phyloP scores from a whole-genome alignment of 1,140 invertebrate species.

The Drosophila pectinifera region DNA sequence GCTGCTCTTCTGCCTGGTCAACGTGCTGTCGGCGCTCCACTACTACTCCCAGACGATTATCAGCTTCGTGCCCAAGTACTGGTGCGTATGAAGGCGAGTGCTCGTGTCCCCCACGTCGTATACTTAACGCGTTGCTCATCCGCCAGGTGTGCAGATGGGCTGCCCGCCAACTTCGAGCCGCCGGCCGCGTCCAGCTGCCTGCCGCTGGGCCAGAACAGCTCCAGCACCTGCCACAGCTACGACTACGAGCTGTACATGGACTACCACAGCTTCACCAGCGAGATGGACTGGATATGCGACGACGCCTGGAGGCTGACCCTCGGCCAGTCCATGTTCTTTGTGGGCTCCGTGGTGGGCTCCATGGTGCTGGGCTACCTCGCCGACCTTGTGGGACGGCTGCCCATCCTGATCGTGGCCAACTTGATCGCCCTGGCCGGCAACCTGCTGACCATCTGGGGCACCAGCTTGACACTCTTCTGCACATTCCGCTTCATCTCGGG shows the following conservation, averaged over 20 bases:
- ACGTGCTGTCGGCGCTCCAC: conserved; percentile 86
- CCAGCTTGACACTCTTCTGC: conserved; percentile 84
- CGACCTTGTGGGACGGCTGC: conserved; percentile 87
- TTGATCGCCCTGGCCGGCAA: conserved; percentile 86
- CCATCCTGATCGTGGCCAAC: conserved; percentile 86
- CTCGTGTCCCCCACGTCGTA: background rate
- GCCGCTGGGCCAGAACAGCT: conserved; percentile 18
- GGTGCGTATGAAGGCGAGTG: conserved; percentile 58
- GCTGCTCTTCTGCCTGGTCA: conserved; percentile 86
- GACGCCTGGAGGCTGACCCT: conserved; percentile 86
- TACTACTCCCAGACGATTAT: conserved; percentile 87
- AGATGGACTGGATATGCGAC: conserved; percentile 86
- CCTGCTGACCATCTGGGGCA: conserved; percentile 86
- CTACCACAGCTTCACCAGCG: conserved; percentile 74
- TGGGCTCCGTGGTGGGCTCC: conserved; percentile 87
- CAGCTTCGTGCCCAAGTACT: conserved; percentile 85
- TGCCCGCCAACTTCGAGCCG: background rate
- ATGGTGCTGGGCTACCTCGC: conserved; percentile 86
- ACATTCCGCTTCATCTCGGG: conserved; percentile 86
- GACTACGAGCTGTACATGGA: conserved; percentile 71
- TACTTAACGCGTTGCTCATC: conserved; percentile 22
- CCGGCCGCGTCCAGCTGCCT: conserved; percentile 53
- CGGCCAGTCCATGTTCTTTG: conserved; percentile 87
- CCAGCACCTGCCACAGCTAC: conserved; percentile 45
- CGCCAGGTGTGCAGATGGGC: conserved; percentile 60